Conservation (phyloP, 2,797 vertebrate genomes). For the Intellagama lesueurii region DNA sequence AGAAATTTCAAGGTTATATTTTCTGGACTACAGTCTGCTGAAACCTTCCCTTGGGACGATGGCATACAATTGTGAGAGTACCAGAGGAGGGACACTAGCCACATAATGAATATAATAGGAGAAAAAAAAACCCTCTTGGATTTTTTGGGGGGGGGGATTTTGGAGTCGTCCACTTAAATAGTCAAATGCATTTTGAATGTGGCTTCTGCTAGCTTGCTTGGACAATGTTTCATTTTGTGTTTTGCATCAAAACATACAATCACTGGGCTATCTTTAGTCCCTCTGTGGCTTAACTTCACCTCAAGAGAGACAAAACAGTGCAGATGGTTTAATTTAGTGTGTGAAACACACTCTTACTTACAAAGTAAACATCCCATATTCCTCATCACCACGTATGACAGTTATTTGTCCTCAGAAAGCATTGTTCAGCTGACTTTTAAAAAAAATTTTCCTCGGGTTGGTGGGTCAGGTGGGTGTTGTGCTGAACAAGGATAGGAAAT, state of each 20-base stretch:
- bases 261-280: constrained; percentile 73
- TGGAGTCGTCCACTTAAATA: constrained; percentile 40
- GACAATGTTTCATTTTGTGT: constrained; percentile 57
- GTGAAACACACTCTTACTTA: constrained; percentile 43
- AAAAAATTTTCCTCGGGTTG: neutral
- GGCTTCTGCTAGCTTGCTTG: constrained; percentile 46
- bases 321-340: constrained; percentile 59
- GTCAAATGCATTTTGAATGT: constrained; percentile 10
- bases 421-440: constrained; percentile 33
- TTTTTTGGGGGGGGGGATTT: constrained; percentile 32
- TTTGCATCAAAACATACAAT: constrained; percentile 66
- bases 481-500: constrained; percentile 23
- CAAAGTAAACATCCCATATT: constrained; percentile 23
- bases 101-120: neutral
- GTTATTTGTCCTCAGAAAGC: constrained; percentile 16
- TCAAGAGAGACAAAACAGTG: constrained; percentile 53
- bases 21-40: neutral
- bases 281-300: constrained; percentile 64
- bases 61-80: neutral
- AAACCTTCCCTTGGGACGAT: constrained; percentile 6
- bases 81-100: neutral
- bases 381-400: neutral
- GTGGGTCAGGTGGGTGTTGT: constrained; percentile 16
- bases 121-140: neutral
- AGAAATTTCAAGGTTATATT: neutral